phyloP scores from a whole-genome alignment of 2,797 vertebrate genomes.

The Aeoliscus strigatus region DNA sequence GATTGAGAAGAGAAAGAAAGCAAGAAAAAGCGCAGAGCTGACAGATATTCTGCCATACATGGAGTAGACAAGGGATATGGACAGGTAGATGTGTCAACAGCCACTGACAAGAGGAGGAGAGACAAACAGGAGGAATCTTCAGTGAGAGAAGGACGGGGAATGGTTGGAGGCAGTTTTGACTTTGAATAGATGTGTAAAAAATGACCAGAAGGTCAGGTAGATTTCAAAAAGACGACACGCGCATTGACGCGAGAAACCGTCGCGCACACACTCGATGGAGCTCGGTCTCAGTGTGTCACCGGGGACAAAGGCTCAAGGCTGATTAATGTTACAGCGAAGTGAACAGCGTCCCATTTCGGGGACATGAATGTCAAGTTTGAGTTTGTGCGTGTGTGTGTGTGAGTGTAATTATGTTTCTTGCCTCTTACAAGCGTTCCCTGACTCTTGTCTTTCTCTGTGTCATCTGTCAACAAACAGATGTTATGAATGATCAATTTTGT shows the following conservation, averaged over 20 bases:
- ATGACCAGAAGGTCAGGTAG: too few relatives aligned
- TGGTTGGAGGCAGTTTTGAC: too few relatives aligned
- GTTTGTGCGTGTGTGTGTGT: conserved; percentile 17
- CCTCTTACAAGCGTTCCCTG: too few relatives aligned
- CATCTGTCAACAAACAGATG: too few relatives aligned
- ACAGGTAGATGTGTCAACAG: conserved; percentile 35
- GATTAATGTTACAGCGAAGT: conserved; percentile 51
- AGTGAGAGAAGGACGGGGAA: conserved; percentile 24
- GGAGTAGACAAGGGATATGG: conserved; percentile 14
- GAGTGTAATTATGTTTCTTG: too few relatives aligned
- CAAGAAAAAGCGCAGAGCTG: conserved; percentile 10
- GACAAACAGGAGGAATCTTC: conserved; percentile 25
- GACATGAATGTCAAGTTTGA: conserved; percentile 41
- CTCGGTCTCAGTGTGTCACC: neutral
- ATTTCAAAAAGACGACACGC: too few relatives aligned
- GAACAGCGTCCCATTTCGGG: conserved; percentile 57
- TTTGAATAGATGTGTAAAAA: too few relatives aligned
- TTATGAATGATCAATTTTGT: too few relatives aligned
- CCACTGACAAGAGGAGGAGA: conserved; percentile 19
- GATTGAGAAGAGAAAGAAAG: conserved; percentile 14
- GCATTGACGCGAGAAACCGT: too few relatives aligned
- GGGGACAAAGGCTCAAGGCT: conserved; percentile 26
- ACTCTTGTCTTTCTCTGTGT: too few relatives aligned
- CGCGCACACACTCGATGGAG: too few relatives aligned
- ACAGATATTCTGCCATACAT: conserved; percentile 34